Conservation (phyloP, 2,797 vertebrate species). For the Pseudomugil tenellus region DNA sequence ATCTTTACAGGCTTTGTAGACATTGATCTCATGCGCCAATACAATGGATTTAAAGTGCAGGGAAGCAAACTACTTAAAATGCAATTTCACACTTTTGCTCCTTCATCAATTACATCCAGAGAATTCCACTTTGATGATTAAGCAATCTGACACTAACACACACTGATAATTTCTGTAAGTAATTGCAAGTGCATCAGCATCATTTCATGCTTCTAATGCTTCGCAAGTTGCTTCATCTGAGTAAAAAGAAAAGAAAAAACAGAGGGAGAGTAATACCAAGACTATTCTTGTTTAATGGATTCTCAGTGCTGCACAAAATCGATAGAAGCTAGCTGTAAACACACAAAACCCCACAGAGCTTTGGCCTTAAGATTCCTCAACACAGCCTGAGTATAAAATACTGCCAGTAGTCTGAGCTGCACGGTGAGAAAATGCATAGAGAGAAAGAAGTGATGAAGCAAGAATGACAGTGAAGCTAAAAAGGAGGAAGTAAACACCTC, state of each 20-base stretch:
- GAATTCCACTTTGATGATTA: too few relatives aligned
- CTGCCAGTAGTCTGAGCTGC: not conserved
- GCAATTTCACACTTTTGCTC: conserved; percentile 32
- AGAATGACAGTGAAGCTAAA: conserved; percentile 19
- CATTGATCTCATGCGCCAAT: conserved; percentile 42
- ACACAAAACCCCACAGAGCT: conserved; percentile 27
- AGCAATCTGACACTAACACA: not conserved
- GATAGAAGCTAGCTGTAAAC: conserved; percentile 38
- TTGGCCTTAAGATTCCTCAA: conserved; percentile 26
- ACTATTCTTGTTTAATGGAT: conserved; percentile 49
- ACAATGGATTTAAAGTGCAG: conserved; percentile 15
- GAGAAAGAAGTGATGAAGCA: not conserved
- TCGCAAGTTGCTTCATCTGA: conserved; percentile 6
- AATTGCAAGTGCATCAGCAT: not conserved
- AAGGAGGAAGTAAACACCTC: conserved; percentile 8
- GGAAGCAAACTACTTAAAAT: conserved; percentile 14
- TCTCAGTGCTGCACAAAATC: conserved; percentile 56
- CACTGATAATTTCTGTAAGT: not conserved
- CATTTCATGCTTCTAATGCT: conserved; percentile 16
- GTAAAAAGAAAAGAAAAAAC: not conserved
- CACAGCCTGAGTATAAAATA: not conserved
- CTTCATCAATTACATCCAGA: conserved; percentile 29
- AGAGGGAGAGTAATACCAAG: conserved; percentile 21
- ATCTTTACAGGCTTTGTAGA: conserved; percentile 27
- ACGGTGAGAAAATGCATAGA: conserved; percentile 24